A percentile compares a stretch with the other conserved stretches of the same genome.
Conservation (phyloP, 2,888 invertebrate genomes). For the Entomobrya multifasciata region DNA sequence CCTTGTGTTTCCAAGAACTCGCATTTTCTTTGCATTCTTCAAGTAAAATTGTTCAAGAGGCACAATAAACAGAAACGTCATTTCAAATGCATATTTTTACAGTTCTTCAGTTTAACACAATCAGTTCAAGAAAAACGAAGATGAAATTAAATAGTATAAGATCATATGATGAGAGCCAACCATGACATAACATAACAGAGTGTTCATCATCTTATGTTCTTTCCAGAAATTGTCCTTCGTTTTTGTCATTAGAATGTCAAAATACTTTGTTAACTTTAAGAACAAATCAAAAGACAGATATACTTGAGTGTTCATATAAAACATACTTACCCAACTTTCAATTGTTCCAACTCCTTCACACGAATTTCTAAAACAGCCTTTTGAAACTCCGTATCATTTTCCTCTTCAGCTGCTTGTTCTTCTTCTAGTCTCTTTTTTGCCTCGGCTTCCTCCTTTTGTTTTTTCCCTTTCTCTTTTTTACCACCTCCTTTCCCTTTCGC, state of each 20-base stretch:
- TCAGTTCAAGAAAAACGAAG: not conserved
- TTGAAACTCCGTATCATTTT: slow-evolving; percentile 78
- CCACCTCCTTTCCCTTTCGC: slow-evolving; percentile 63
- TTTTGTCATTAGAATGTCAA: too few relatives aligned
- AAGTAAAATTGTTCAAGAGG: too few relatives aligned
- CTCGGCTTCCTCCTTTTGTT: slow-evolving; percentile 73
- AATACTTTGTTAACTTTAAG: too few relatives aligned
- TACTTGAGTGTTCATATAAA: too few relatives aligned
- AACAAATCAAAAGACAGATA: too few relatives aligned
- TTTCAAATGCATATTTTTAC: not conserved
- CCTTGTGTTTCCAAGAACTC: slow-evolving; percentile 78
- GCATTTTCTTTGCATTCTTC: slow-evolving; percentile 78
- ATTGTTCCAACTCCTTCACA: slow-evolving; percentile 78
- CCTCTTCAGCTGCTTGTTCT: slow-evolving; percentile 70
- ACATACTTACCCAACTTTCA: slow-evolving; percentile 77
- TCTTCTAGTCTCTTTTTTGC: slow-evolving; percentile 67
- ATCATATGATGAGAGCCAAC: too few relatives aligned
- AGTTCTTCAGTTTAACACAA: not conserved
- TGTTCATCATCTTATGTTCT: too few relatives aligned
- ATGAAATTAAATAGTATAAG: not conserved
- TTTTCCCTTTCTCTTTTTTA: slow-evolving; percentile 57
- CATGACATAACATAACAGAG: too few relatives aligned
- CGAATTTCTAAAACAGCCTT: slow-evolving; percentile 77
- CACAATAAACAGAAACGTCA: not conserved
- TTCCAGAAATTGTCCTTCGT: too few relatives aligned